Conservation (phyloP, 2,797 vertebrate species). For the Chloroceryle inda region DNA sequence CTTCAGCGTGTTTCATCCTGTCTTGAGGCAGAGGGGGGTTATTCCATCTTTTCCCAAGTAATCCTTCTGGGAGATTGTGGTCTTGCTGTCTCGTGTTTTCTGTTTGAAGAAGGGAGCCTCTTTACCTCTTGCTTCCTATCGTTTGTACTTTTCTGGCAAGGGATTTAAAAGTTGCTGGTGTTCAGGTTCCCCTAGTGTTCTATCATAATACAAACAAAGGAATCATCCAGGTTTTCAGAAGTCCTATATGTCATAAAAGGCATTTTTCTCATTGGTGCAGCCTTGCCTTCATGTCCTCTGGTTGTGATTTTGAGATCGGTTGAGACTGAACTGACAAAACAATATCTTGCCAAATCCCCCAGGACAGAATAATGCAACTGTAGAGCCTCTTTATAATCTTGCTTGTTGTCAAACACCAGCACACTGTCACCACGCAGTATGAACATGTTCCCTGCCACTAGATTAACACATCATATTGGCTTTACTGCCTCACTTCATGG, state of each 20-base stretch:
- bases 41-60: not conserved
- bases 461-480: not conserved
- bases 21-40: not conserved
- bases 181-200: accelerated
- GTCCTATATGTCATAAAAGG: not conserved
- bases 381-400: not conserved
- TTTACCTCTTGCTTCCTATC: not conserved
- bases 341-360: not conserved
- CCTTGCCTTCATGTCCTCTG: not conserved
- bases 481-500: not conserved
- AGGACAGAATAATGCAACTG: not conserved
- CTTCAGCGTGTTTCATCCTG: not conserved
- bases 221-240: not conserved
- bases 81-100: not conserved
- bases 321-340: not conserved
- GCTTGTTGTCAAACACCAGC: not conserved
- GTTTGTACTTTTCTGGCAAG: not conserved
- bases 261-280: not conserved
- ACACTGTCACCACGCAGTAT: not conserved
- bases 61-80: not conserved
- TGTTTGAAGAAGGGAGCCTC: not conserved
- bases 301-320: not conserved
- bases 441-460: not conserved
- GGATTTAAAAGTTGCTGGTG: not conserved
- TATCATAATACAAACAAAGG: not conserved